Base-by-base conservation (phyloP, 2,113 vertebrate species). In the Cheilinus undulatus region DNA sequence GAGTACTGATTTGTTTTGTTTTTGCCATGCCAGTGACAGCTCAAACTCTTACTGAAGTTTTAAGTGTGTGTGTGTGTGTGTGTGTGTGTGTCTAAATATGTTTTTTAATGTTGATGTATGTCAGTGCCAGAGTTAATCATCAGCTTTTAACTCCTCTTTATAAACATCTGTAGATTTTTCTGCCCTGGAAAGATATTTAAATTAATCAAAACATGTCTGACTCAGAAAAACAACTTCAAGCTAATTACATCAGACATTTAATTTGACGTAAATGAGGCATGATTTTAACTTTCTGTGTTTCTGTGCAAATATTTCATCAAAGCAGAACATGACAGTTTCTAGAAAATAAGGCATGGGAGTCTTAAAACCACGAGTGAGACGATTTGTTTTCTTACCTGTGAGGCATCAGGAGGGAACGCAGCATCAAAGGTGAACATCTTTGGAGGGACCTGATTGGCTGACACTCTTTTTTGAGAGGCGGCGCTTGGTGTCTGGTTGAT, bases 391-490 rank as follows among this genome's bases (percentile, higher is more conserved):
- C 91, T 58, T 79, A 99, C 98, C 96, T 99, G 98, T 49, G 98
- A 99, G 13, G 97, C 95, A 77, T 99, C 98, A 30, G 97, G 96
- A 17, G 97, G 95, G 63, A 99, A 99, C 10, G 97, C 97, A 0
- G 97, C 96, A 54, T 99, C 98, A 3, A 99, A 99, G 52, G 96
- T 96, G 62, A 99, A 99, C 95, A 99, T 99, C 93, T 99, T 99
- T 0, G 97, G 97, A 19, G 96, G 97, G 38, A 95, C 95, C 81
- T 98, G 97, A 86, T 89, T 96, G 87, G 94, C 90, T 65, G 92
- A 93, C 7, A 91, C 92, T n/a, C 93, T 93, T 84, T 98, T 99
- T 80, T 95, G 96, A 54, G 95, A 93, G 66, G 91, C 58, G 42
- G 94, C 90, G 32, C 93, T 95, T 34, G 93, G 91, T 11, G 93